Percentiles rank a stretch among this genome's conserved stretches.
Evolutionary conservation across 2,113 vertebrate genomes (phyloP).

Genomic region (Tautogolabrus adspersus): DNA sequence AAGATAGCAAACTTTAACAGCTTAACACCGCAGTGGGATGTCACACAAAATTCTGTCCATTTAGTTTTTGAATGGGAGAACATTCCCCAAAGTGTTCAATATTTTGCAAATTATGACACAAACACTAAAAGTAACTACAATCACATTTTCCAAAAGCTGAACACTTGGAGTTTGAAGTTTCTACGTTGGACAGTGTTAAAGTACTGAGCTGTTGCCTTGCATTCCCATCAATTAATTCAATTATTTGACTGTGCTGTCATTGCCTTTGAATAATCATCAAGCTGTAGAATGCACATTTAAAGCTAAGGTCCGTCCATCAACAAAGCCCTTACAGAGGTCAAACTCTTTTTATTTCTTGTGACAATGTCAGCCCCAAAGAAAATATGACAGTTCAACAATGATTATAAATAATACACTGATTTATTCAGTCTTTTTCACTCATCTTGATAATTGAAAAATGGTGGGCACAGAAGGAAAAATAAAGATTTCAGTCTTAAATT

Average conservation of each 20-base stretch:
- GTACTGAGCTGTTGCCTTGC: background rate
- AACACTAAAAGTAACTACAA: too few relatives aligned
- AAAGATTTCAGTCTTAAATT: slow-evolving; percentile 13
- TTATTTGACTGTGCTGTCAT: background rate
- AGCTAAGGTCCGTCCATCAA: too few relatives aligned
- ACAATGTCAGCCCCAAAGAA: background rate
- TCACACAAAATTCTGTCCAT: background rate
- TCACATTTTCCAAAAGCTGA: background rate
- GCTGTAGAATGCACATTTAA: background rate
- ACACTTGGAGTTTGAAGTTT: background rate
- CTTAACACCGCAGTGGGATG: too few relatives aligned
- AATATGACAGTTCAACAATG: background rate
- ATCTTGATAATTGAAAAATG: background rate
- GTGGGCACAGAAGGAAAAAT: background rate
- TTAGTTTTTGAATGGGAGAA: too few relatives aligned
- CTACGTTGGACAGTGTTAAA: background rate
- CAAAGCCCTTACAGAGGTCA: too few relatives aligned
- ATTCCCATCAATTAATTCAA: background rate
- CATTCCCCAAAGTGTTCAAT: background rate
- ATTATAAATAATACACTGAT: slow-evolving; percentile 14
- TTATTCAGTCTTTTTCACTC: background rate
- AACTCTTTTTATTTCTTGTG: too few relatives aligned
- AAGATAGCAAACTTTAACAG: too few relatives aligned
- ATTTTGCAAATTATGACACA: background rate
- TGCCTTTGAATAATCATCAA: slow-evolving; percentile 3